phyloP scores from a whole-genome alignment of 2,888 invertebrate species.

The Heliothis peltigera region DNA sequence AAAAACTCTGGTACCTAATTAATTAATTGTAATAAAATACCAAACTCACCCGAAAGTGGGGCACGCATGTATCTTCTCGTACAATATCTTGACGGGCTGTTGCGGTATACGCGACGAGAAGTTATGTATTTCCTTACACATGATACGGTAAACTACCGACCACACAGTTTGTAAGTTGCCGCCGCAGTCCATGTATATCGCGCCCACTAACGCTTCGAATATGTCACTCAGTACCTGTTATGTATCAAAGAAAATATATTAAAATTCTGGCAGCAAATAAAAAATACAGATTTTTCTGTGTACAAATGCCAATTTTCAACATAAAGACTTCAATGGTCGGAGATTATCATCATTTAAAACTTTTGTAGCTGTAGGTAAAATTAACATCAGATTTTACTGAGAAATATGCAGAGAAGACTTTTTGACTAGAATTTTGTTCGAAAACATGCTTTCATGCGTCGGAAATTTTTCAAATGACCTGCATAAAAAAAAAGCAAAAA shows the following conservation, averaged over 20 bases:
- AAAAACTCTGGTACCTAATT: too few species aligned
- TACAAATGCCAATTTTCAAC: too few species aligned
- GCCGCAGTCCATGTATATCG: constrained; percentile 96
- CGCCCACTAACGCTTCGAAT: constrained; percentile 97
- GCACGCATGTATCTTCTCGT: constrained; percentile 95
- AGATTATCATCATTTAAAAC: too few species aligned
- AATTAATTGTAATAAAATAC: neutral
- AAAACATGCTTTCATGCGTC: too few species aligned
- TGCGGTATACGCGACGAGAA: constrained; percentile 96
- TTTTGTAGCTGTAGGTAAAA: too few species aligned
- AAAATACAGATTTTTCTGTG: too few species aligned
- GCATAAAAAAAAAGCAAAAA: too few species aligned
- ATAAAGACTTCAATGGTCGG: too few species aligned
- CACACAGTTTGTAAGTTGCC: constrained; percentile 93
- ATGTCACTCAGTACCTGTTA: constrained; percentile 96
- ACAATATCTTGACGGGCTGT: constrained; percentile 96
- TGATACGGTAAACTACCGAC: constrained; percentile 94
- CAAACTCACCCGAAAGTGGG: constrained; percentile 93
- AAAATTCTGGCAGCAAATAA: neutral
- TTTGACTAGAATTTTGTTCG: too few species aligned
- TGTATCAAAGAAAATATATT: neutral
- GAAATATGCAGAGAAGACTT: too few species aligned
- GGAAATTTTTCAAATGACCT: too few species aligned
- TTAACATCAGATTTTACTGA: too few species aligned
- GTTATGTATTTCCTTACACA: constrained; percentile 95